Evolutionary conservation across 2,888 invertebrate genomes (phyloP).

Genomic region (Saturnia japonica): DNA sequence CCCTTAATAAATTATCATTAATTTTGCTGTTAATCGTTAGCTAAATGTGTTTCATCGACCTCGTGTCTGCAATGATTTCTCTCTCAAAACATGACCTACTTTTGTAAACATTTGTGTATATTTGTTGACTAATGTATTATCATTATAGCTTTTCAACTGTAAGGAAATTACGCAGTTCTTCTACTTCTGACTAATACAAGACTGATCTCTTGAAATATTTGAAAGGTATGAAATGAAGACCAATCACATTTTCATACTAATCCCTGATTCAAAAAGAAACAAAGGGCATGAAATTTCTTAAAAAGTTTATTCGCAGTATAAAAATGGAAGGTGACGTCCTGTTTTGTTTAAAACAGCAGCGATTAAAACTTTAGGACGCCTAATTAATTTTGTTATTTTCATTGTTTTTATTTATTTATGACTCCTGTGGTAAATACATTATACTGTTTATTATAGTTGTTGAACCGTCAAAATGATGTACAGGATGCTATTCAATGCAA

Average conservation of each 20-base stretch:
- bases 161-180: conserved; percentile 43
- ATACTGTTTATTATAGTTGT: too few species aligned
- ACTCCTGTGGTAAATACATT: background rate
- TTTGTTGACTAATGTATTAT: conserved; percentile 47
- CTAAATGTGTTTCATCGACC: conserved; percentile 38
- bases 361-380: background rate
- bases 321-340: conserved; percentile 26
- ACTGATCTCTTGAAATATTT: conserved; percentile 12
- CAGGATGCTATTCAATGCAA: background rate
- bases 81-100: conserved; percentile 47
- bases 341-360: conserved; percentile 9
- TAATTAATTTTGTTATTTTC: background rate
- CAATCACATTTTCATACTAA: conserved; percentile 16
- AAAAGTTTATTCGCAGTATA: conserved; percentile 24
- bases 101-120: conserved; percentile 44
- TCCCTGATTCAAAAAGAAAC: conserved; percentile 32
- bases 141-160: conserved; percentile 25
- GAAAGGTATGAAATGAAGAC: conserved; percentile 13
- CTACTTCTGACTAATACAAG: conserved; percentile 28
- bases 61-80: conserved; percentile 44
- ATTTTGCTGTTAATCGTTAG: conserved; percentile 19
- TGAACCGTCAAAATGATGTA: background rate
- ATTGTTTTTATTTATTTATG: background rate
- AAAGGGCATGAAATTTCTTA: conserved; percentile 25
- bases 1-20: background rate